Base-by-base conservation (phyloP, 2,797 vertebrate genomes). In the Gallirallus australis region DNA sequence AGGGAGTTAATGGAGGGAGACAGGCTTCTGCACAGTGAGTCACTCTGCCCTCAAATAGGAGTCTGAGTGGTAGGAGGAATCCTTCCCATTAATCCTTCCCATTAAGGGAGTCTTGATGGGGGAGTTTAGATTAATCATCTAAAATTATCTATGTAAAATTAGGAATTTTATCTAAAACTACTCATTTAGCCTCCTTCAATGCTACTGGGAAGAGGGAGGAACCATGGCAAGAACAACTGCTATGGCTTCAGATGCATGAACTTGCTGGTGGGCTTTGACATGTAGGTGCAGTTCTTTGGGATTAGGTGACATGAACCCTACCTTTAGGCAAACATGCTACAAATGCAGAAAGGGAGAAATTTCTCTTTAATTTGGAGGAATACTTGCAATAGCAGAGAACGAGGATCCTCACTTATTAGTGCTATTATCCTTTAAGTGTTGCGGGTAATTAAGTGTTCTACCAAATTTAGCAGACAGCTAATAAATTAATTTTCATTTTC, bases 101-200 rank as follows among this genome's bases (percentile, higher is more conserved):
- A 18, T 84, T 86, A 90, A 86, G 33, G 33, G 28, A 75, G 28
- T 17, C 54, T 86, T 86, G 50, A 84, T 77, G 68, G 19, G 33
- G 31, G 50, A 70, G 47, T 90, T 93, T 48, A 86, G 37, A 89
- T 76, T 82, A 81, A 95, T 90, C 37, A 52, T 40, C 70, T 75
- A 42, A 82, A 95, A 69, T 69, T 57, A 57, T 11, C 53, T 40
- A 8, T 23, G 61, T 86, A 78, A 94, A 91, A 79, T 65, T 69
- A 72, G 52, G 61, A 59, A 21, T 79, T 35, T 76, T 42, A 11
- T 82, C 30, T 84, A 56, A 88, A 83, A 24, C 35, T 88, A 10
- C 69, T 76, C 30, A 15, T 35, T 75, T 75, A 86, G 9, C 25
- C 24, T 88, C 25, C 27, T 68, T 92, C 60, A 42, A 2, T 48